A percentile compares a stretch with the other conserved stretches of the same genome.
Conservation (phyloP, 2,888 invertebrate species). For the Lepidochitona cinerea region DNA sequence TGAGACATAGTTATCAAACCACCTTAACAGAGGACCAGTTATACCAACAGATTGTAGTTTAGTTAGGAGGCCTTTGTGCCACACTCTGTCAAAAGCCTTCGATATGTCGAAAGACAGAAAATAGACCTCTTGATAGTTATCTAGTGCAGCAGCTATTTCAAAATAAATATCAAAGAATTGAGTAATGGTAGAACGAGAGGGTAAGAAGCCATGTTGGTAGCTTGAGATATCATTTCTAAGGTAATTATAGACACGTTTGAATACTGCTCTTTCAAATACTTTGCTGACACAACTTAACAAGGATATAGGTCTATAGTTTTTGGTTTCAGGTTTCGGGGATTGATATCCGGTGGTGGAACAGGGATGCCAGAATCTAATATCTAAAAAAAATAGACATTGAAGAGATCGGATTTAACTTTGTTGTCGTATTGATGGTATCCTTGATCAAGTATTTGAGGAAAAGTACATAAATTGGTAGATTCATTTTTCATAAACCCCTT, state of each 20-base stretch:
- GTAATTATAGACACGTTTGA: neutral
- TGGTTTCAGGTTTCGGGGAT: no score
- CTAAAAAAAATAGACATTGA: no score
- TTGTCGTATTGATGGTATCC: no score
- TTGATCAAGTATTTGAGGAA: no score
- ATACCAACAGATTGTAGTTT: neutral
- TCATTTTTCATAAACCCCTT: no score
- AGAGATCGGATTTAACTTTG: no score
- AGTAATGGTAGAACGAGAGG: neutral
- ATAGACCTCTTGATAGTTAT: neutral
- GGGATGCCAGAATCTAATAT: no score
- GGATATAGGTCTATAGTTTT: neutral
- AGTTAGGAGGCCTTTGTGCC: neutral
- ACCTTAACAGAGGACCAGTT: neutral
- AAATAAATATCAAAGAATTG: neutral
- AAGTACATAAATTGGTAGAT: no score
- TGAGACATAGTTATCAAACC: neutral
- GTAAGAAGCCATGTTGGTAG: neutral
- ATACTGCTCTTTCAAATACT: neutral
- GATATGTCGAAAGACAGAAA: neutral
- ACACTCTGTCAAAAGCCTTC: neutral
- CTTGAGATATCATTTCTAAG: neutral
- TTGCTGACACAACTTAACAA: neutral
- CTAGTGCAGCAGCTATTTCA: neutral
- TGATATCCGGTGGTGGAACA: no score